A percentile compares a stretch with the other conserved stretches of the same genome.
Evolutionary conservation across 2,888 invertebrate genomes (phyloP).

Genomic region (Chrysomela aeneicollis): DNA sequence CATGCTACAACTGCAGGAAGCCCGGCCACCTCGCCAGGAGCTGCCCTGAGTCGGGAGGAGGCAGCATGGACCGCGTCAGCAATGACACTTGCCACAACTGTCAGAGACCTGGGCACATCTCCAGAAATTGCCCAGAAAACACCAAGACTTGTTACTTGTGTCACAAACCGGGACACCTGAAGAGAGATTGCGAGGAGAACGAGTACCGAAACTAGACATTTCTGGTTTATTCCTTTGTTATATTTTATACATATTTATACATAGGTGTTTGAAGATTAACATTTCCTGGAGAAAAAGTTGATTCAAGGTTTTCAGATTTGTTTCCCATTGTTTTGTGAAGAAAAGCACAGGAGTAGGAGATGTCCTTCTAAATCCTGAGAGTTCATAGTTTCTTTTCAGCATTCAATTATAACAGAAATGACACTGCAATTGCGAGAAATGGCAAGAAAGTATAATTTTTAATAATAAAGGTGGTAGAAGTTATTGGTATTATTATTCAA

Average conservation of each 20-base stretch:
- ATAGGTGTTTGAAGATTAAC: slow-evolving; percentile 32
- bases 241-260: slow-evolving; percentile 41
- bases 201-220: slow-evolving; percentile 68
- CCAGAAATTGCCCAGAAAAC: slow-evolving; percentile 83
- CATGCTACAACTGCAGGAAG: slow-evolving; percentile 96
- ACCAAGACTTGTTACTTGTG: slow-evolving; percentile 93
- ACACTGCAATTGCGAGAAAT: slow-evolving; percentile 23
- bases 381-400: background rate
- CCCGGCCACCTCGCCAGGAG: slow-evolving; percentile 90
- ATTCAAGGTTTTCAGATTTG: slow-evolving; percentile 36
- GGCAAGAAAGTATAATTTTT: slow-evolving; percentile 30
- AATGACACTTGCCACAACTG: slow-evolving; percentile 90
- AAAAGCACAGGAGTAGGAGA: slow-evolving; percentile 1
- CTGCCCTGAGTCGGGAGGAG: slow-evolving; percentile 75
- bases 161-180: slow-evolving; percentile 90
- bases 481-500: background rate
- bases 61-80: slow-evolving; percentile 46
- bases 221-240: slow-evolving; percentile 41
- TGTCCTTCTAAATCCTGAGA: background rate
- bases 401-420: slow-evolving; percentile 17
- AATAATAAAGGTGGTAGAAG: slow-evolving; percentile 32
- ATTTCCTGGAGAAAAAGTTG: slow-evolving; percentile 30
- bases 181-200: slow-evolving; percentile 87
- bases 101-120: slow-evolving; percentile 92
- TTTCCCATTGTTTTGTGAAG: slow-evolving; percentile 22